These are phyloP conservation scores for Brevimyrus niger DNA, from an alignment of 2,113 vertebrate species.

Conservation along the genomic window DNA sequence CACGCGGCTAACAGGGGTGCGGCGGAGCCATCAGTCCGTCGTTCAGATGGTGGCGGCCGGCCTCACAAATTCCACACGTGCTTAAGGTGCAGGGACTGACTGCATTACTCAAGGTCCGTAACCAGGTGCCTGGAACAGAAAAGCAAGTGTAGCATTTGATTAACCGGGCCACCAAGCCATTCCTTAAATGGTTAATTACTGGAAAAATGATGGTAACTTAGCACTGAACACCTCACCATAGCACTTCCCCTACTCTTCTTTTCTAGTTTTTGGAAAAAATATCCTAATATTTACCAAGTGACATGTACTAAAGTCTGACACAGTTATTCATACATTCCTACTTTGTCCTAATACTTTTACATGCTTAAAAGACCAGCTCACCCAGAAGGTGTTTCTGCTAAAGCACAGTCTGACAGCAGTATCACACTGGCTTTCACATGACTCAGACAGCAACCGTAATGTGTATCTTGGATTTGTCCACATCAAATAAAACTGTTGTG, in stretches of 20 bases:
- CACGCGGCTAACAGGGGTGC: neutral
- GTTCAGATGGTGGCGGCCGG: no score
- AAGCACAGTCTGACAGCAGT: neutral
- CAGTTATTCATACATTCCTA: neutral
- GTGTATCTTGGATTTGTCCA: neutral
- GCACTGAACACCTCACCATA: neutral
- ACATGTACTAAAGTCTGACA: neutral
- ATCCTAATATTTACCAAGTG: neutral
- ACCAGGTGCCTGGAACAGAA: constrained; percentile 8
- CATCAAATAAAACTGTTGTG: neutral
- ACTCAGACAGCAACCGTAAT: neutral
- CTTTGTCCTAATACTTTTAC: neutral
- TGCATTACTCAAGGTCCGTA: neutral
- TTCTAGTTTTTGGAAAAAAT: neutral
- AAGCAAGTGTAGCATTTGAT: neutral
- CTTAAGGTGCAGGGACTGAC: neutral
- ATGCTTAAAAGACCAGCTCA: neutral
- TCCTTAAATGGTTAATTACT: neutral
- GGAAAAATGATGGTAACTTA: neutral
- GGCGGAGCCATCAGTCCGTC: neutral
- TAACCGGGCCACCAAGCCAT: neutral
- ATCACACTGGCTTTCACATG: neutral
- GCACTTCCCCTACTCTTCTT: neutral
- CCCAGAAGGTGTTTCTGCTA: neutral
- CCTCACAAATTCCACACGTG: neutral